A percentile compares a stretch with the other conserved stretches of the same genome.
phyloP scores from a whole-genome alignment of 2,113 vertebrate genomes.

The Thamnaconus septentrionalis region DNA sequence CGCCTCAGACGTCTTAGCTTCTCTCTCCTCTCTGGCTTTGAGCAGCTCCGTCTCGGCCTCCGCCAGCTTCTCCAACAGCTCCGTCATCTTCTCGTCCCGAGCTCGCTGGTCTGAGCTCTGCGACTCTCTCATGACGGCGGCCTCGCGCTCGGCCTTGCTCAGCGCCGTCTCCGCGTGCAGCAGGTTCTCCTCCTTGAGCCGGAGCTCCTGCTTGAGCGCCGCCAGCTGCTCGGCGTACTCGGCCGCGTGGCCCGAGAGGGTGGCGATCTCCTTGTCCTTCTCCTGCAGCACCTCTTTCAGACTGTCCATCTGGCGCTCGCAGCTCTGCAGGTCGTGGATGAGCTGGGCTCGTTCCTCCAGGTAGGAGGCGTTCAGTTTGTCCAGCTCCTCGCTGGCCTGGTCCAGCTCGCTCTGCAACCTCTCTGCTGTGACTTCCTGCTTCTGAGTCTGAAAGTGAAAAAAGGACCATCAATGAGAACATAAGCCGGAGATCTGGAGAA shows the following conservation, averaged over 20 bases:
- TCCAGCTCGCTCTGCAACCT: constrained; percentile 82
- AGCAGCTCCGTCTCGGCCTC: constrained; percentile 69
- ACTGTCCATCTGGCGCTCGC: constrained; percentile 86
- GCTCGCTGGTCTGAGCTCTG: constrained; percentile 79
- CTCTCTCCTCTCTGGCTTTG: constrained; percentile 62
- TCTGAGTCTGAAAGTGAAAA: constrained; percentile 67
- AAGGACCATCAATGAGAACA: neutral
- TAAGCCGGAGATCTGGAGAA: neutral
- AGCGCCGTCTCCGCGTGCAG: constrained; percentile 73
- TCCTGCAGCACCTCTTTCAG: constrained; percentile 82
- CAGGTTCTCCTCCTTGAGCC: constrained; percentile 81
- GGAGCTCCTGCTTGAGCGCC: constrained; percentile 76
- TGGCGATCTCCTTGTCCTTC: constrained; percentile 82
- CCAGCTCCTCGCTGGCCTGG: constrained; percentile 88
- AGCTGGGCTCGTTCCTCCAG: constrained; percentile 86
- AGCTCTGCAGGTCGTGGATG: constrained; percentile 86
- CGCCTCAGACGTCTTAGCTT: constrained; percentile 73
- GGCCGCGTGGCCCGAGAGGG: constrained; percentile 70
- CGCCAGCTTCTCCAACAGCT: constrained; percentile 74
- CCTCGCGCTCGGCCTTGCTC: constrained; percentile 76
- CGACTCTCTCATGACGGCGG: constrained; percentile 72
- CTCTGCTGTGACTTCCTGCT: constrained; percentile 80
- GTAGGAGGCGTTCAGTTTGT: constrained; percentile 83
- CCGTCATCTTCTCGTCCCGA: constrained; percentile 73
- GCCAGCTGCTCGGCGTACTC: constrained; percentile 83